Evolutionary conservation across 30 jellyfish, hydroid and myxozoan species (phyloP).

Genomic region (Rhopilema esculentum): DNA sequence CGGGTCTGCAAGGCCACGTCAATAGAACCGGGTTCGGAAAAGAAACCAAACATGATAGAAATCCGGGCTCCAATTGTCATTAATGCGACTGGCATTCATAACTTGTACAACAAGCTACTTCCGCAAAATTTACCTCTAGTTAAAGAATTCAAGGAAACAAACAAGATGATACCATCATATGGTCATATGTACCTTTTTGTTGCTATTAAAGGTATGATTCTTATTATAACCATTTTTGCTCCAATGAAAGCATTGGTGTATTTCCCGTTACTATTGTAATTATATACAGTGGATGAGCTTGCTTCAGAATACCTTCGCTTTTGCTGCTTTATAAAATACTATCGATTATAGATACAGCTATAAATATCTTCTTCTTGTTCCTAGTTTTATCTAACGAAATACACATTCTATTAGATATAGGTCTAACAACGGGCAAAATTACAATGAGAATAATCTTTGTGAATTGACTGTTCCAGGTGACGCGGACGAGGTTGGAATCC

Average conservation of each 20-base stretch:
- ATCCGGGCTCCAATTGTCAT: constrained; percentile 81
- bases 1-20: constrained; percentile 95
- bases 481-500: constrained; percentile 90
- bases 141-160: constrained; percentile 78
- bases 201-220: constrained; percentile 75
- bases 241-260: background rate
- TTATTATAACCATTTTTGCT: background rate
- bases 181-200: constrained; percentile 93
- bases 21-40: constrained; percentile 75
- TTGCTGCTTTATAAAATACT: too few relatives aligned
- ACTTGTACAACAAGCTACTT: constrained; percentile 73
- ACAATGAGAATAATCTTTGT: too few relatives aligned
- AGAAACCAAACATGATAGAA: constrained; percentile 82
- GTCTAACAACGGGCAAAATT: too few relatives aligned
- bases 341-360: too few relatives aligned
- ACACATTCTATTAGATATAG: too few relatives aligned
- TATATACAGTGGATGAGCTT: background rate
- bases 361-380: too few relatives aligned
- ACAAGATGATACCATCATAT: constrained; percentile 81
- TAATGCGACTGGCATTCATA: constrained; percentile 93
- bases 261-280: background rate
- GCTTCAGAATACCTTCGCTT: too few relatives aligned
- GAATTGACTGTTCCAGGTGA: too few relatives aligned
- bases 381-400: too few relatives aligned
- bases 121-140: constrained; percentile 77